Percentiles rank a stretch among this genome's conserved stretches.
phyloP scores from a whole-genome alignment of 1,140 invertebrate genomes.

The Panagrolaimus sp. region DNA sequence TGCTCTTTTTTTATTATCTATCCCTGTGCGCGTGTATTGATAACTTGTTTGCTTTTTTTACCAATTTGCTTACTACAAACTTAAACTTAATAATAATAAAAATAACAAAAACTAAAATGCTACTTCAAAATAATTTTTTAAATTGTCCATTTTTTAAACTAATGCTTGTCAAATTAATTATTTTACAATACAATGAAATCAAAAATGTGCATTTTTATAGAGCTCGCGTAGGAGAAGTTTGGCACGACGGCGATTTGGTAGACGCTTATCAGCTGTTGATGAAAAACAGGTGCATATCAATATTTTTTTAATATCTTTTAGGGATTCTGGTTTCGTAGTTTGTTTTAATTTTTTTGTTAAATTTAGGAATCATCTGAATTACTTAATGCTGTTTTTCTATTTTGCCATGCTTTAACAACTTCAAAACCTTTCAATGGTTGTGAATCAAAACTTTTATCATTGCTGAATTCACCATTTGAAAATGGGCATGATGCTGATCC shows the following conservation, averaged over 20 bases:
- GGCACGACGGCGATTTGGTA: slow-evolving; percentile 5
- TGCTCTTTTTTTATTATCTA: too few species aligned
- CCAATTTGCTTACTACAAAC: too few species aligned
- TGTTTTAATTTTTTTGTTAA: background rate
- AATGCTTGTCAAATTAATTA: too few species aligned
- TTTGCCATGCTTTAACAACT: slow-evolving; percentile 10
- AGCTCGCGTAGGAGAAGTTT: slow-evolving; percentile 15
- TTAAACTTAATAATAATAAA: too few species aligned
- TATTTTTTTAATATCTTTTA: background rate
- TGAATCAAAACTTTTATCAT: slow-evolving; percentile 1
- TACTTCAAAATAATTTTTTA: too few species aligned
- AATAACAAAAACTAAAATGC: too few species aligned
- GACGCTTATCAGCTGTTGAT: background rate
- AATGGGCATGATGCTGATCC: slow-evolving; percentile 12
- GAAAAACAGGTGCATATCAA: slow-evolving; percentile 9
- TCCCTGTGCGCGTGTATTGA: too few species aligned
- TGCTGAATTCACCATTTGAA: slow-evolving; percentile 1
- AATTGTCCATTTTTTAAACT: too few species aligned
- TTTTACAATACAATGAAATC: background rate
- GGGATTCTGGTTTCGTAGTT: background rate
- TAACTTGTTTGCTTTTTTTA: too few species aligned
- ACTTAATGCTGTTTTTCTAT: background rate
- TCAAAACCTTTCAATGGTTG: background rate
- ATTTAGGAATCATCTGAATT: slow-evolving; percentile 1
- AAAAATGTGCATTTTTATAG: background rate